Base-by-base conservation (phyloP, 2,888 invertebrate species). In the Xanthostigma xanthostigma region DNA sequence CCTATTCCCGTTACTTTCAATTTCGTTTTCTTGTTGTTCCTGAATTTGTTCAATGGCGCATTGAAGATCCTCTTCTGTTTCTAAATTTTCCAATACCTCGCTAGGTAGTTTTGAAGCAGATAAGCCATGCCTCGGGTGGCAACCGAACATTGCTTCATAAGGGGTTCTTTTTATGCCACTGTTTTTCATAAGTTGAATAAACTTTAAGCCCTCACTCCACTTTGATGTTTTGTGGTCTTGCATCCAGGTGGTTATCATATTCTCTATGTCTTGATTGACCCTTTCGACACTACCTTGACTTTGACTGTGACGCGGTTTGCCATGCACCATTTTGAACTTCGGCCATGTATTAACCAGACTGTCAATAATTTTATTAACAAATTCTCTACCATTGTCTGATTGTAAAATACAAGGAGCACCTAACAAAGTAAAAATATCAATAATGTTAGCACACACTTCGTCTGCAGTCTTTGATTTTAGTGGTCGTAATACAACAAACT, bases 241-340 rank as follows among this genome's bases (percentile, higher is more conserved):
- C 50, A 53, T 44, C 51, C 53, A 53, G 11, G 44, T 46, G 9
- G 46, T 44, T 9, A 64, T 34, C 58, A 63, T 62, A 38, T 61
- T 62, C 53, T 62, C 52, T 13, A 64, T 56, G 50, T 62, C 61
- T 51, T 62, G 62, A 45, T 63, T 62, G 9, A 58, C 57, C 41
- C 60, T 50, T 53, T 63, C 58, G n/a, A 64, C 59, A 41, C 53
- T 55, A 6, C 61, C 62, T 52, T 62, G 62, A 14, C 49, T 51
- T 51, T 61, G 55, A 39, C 46, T 51, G 45, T 62, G 59, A 43
- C 60, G 49, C 9, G 61, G 59, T 54, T 63, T 60, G 10, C 61
- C 59, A 47, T 62, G 58, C 17, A 61, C 56, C 35, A 62, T 60
- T 57, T 63, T 62, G 13, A 57, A 38, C 45, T 53, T 58, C 17